phyloP scores from a whole-genome alignment of 2,113 vertebrate genomes.

The Macaca nemestrina region DNA sequence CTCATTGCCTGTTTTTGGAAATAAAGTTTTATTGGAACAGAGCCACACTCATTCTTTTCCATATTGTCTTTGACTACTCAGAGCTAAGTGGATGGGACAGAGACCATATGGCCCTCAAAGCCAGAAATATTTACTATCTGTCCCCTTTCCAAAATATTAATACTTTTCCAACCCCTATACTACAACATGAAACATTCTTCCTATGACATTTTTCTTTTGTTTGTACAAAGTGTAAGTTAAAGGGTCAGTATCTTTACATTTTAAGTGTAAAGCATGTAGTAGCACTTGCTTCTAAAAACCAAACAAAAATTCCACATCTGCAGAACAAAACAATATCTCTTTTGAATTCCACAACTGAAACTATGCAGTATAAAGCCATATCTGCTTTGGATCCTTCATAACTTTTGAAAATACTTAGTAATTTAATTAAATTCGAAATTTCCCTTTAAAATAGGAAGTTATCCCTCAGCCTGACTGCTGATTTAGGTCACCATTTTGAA shows the following conservation, averaged over 20 bases:
- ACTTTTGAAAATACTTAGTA: neutral
- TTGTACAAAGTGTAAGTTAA: neutral
- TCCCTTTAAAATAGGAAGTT: neutral
- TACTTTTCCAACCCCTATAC: neutral
- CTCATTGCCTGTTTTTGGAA: neutral
- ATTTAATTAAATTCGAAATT: conserved; percentile 31
- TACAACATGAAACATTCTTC: neutral
- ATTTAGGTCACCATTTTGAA: neutral
- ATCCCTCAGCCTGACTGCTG: neutral
- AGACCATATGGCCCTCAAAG: neutral
- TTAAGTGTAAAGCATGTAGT: neutral
- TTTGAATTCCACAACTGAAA: conserved; percentile 29
- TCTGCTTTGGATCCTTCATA: neutral
- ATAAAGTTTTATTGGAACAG: neutral
- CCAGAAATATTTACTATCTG: neutral
- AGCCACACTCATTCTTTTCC: neutral
- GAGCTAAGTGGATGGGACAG: neutral
- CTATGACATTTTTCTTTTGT: neutral
- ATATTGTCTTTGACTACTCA: neutral
- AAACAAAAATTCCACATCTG: neutral
- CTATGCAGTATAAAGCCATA: neutral
- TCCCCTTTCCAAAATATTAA: conserved; percentile 14
- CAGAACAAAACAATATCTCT: neutral
- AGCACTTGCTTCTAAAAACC: neutral
- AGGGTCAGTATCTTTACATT: conserved; percentile 1